Evolutionary conservation across 2,113 vertebrate species (phyloP).

Genomic region (Tetrao urogallus): DNA sequence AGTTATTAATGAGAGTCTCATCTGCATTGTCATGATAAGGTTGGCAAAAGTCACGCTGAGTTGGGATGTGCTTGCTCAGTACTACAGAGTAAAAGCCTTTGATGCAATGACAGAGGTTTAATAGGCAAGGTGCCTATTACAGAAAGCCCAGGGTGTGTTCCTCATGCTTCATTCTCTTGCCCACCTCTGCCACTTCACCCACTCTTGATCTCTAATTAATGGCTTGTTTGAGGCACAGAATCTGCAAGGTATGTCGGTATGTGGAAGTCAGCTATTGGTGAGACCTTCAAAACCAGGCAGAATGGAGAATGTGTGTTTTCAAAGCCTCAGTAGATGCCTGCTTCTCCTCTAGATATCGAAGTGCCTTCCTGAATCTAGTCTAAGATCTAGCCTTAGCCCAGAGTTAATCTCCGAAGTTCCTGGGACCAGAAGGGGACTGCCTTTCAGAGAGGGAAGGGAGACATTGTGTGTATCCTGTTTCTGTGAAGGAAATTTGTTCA

Average conservation of each 20-base stretch:
- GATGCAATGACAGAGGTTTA: background rate
- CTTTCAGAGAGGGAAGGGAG: background rate
- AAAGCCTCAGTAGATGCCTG: background rate
- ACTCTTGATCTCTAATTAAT: conserved; percentile 20
- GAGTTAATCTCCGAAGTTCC: background rate
- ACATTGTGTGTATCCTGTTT: conserved; percentile 17
- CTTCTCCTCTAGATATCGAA: background rate
- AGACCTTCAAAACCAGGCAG: background rate
- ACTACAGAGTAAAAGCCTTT: background rate
- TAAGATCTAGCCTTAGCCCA: background rate
- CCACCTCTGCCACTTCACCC: background rate
- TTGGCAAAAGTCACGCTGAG: background rate
- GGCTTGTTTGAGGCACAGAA: background rate
- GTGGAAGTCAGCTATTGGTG: background rate
- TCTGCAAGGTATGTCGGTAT: background rate
- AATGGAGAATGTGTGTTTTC: background rate
- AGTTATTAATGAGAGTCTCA: background rate
- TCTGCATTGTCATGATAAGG: background rate
- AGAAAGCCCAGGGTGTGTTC: background rate
- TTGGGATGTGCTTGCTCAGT: background rate
- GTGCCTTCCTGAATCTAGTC: background rate
- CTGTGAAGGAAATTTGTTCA: background rate
- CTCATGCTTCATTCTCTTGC: background rate
- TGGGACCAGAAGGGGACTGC: background rate
- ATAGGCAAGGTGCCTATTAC: conserved; percentile 33